Base-by-base conservation (phyloP, 2,797 vertebrate species). In the Setipinna tenuifilis region DNA sequence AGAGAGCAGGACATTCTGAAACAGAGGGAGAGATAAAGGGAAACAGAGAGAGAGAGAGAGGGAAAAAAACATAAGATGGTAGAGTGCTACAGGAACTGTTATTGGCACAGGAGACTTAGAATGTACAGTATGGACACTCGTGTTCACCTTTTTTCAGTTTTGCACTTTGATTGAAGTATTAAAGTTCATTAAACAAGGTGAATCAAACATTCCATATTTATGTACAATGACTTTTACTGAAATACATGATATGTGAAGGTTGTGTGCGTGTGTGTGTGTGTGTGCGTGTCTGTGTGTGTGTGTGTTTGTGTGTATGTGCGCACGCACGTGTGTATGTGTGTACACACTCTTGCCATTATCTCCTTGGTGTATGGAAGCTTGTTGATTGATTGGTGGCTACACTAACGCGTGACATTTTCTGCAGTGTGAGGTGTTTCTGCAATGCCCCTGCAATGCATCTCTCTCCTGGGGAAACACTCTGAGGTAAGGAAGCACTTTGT, bases 91-190 rank as follows among this genome's bases (percentile, higher is more conserved):
- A 88, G 93, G 88, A 91, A 90, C 80, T 83, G 93, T 91, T 91
- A 89, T 93, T 94, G 94, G 95, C 94, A 95, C 94, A 85, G 87
- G 44, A 92, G 89, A 91, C 92, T 89, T 87, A 84, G 92, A 89
- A 92, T 91, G 91, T 94, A 93, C 92, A 94, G 14, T 92, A 93
- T 93, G 86, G 92, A 94, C 92, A 94, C 90, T 54, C 82, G 82
- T 85, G 90, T 86, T 78, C 17, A 44, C 71, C 71, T 44, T 88
- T 92, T 83, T 28, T 46, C 86, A 48, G 25, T 88, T 94, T 91
- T 94, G 94, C 94, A 75, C 90, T 90, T 92, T 17, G 11, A 31
- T 71, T 31, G 16, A 75, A 75, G 68, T 35, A 14, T 41, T 16
- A 35, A 35, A 75, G 71, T 78, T 78, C 35, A 78, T 78, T 78